phyloP scores from a whole-genome alignment of 1,140 invertebrate species.

The Platorchestia sp. region DNA sequence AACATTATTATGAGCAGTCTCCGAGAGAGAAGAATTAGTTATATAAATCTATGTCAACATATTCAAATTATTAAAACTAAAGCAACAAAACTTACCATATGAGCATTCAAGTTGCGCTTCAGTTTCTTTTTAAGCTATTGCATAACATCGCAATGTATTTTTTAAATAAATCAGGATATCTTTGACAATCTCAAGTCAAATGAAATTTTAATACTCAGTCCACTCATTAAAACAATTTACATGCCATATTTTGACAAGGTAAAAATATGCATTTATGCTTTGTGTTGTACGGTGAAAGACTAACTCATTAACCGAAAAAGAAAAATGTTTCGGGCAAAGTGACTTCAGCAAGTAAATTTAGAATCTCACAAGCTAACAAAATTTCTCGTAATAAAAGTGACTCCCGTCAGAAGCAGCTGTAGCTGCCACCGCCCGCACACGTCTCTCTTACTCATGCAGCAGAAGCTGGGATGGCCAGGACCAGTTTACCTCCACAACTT shows the following conservation, averaged over 20 bases:
- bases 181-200: neutral
- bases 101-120: neutral
- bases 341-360: neutral
- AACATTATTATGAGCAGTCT: too few species aligned
- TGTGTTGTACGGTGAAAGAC: neutral
- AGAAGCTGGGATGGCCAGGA: neutral
- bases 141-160: neutral
- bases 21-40: too few species aligned
- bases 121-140: neutral
- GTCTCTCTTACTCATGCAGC: neutral
- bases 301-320: neutral
- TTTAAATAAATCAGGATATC: neutral
- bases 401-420: neutral
- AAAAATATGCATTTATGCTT: neutral
- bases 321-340: neutral
- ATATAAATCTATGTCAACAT: too few species aligned
- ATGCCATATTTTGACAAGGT: neutral
- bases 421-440: too few species aligned
- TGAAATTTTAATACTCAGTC: neutral
- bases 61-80: too few species aligned
- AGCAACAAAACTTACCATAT: neutral
- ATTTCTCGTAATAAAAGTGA: neutral
- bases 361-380: neutral
- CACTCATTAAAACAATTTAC: neutral
- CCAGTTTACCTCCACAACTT: conserved; percentile 11